These are phyloP conservation scores for Mungos mungo DNA, from an alignment of 2,113 vertebrate genomes.

Conservation along the genomic window DNA sequence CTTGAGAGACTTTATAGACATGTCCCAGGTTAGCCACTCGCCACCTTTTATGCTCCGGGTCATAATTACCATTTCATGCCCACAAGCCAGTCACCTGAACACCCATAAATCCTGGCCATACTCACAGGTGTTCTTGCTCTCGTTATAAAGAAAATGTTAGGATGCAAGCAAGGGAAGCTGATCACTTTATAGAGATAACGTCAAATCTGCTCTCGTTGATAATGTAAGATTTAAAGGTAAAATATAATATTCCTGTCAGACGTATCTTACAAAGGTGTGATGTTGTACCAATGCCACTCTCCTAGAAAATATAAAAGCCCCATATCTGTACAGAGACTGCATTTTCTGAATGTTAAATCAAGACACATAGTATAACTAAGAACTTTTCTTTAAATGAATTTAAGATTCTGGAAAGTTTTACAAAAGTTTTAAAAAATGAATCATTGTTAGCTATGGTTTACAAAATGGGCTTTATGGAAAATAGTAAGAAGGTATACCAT, in stretches of 20 bases:
- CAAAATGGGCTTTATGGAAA: background rate
- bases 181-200: background rate
- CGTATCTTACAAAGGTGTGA: background rate
- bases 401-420: slow-evolving; percentile 29
- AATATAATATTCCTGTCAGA: background rate
- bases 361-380: background rate
- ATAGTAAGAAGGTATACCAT: background rate
- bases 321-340: background rate
- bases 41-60: background rate
- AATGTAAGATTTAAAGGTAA: slow-evolving; percentile 11
- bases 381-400: background rate
- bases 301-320: background rate
- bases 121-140: background rate
- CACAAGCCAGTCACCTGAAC: background rate
- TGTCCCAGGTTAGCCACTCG: background rate
- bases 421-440: background rate
- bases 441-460: background rate
- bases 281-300: background rate
- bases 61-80: background rate
- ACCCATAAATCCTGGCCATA: background rate
- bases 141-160: background rate
- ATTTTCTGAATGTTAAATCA: background rate
- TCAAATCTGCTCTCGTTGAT: background rate
- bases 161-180: background rate
- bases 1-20: background rate